phyloP scores from a whole-genome alignment of 2,113 vertebrate genomes.

The Nibea coibor region DNA sequence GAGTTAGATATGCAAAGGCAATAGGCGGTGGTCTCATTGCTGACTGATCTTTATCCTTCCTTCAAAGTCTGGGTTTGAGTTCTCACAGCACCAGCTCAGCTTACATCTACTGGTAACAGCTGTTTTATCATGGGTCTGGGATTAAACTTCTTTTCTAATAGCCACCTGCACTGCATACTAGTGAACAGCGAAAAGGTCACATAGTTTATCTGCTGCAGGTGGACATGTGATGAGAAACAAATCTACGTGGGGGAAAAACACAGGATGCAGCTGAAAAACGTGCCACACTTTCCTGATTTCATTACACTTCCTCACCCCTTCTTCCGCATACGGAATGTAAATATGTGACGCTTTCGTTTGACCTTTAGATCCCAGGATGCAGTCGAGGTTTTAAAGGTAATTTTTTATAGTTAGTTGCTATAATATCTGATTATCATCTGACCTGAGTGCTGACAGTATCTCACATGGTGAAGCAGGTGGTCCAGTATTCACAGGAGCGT shows the following conservation, averaged over 20 bases:
- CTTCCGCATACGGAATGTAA: background rate
- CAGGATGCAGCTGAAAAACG: background rate
- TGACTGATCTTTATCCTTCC: conserved; percentile 62
- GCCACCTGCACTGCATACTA: conserved; percentile 35
- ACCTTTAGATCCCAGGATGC: conserved; percentile 12
- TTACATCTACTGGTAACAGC: conserved; percentile 38
- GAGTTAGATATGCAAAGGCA: conserved; percentile 64
- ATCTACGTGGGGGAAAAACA: background rate
- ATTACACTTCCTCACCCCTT: background rate
- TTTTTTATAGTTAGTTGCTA: background rate
- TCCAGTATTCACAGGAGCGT: background rate
- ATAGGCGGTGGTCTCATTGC: conserved; percentile 45
- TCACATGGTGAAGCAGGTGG: conserved; percentile 14
- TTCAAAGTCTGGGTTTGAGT: conserved; percentile 41
- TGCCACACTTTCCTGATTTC: background rate
- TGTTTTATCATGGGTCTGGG: conserved; percentile 45
- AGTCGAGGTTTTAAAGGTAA: conserved; percentile 10
- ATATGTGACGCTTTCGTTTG: conserved; percentile 12
- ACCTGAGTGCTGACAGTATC: conserved; percentile 18
- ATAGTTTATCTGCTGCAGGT: conserved; percentile 15
- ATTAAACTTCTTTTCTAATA: conserved; percentile 30
- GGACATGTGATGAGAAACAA: conserved; percentile 5
- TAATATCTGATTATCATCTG: conserved; percentile 32
- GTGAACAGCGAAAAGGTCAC: conserved; percentile 36
- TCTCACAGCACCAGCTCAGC: conserved; percentile 31